These are phyloP conservation scores for Alexandromys fortis DNA, from an alignment of 2,113 vertebrate species.

Conservation along the genomic window DNA sequence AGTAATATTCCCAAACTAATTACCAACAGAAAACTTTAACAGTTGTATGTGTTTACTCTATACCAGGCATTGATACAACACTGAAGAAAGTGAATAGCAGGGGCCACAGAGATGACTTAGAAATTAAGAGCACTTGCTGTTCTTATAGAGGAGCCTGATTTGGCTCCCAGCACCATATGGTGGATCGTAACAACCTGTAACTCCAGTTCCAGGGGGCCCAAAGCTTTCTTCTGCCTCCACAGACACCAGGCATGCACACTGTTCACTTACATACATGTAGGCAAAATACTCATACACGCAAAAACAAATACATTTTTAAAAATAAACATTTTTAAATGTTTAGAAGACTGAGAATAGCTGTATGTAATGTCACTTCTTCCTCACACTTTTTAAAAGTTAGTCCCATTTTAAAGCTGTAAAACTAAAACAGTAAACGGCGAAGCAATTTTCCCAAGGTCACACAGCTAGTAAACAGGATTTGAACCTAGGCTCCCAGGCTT, in stretches of 20 bases:
- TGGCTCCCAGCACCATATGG: neutral
- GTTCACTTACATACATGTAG: neutral
- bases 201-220: neutral
- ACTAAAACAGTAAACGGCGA: neutral
- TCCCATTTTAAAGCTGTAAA: slow-evolving; percentile 8
- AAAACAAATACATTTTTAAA: neutral
- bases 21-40: neutral
- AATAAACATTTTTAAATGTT: no score
- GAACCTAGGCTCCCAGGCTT: neutral
- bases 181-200: neutral
- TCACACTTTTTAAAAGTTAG: neutral
- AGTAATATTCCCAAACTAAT: slow-evolving; percentile 14
- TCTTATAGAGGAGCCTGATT: neutral
- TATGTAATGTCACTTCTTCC: neutral
- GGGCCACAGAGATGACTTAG: neutral
- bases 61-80: neutral
- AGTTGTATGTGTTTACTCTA: neutral
- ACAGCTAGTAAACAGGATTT: neutral
- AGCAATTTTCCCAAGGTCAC: neutral
- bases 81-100: neutral
- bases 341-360: neutral
- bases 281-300: neutral
- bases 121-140: neutral
- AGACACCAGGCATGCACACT: neutral
- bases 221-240: neutral